Evolutionary conservation across 2,888 invertebrate genomes (phyloP).

Genomic region (Bombyx huttoni): DNA sequence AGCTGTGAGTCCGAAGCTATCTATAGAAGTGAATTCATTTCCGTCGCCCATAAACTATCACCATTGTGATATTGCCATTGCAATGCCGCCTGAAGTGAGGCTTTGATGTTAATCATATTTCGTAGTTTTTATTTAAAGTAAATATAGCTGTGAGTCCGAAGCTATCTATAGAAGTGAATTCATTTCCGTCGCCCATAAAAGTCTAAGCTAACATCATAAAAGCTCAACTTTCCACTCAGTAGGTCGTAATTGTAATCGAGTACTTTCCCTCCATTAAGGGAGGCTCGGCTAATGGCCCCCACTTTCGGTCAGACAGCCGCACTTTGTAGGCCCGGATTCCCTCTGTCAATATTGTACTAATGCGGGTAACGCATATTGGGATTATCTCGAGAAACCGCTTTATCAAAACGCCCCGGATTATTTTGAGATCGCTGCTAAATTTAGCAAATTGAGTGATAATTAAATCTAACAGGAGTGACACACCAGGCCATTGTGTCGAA

Average conservation of each 20-base stretch:
- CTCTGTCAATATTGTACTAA: slow-evolving; percentile 20
- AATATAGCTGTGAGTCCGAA: too few species aligned
- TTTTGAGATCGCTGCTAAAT: background rate
- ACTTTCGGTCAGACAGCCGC: slow-evolving; percentile 14
- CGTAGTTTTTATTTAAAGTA: too few species aligned
- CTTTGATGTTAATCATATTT: too few species aligned
- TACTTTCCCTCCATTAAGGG: slow-evolving; percentile 49
- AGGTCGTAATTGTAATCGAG: slow-evolving; percentile 46
- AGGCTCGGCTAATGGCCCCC: slow-evolving; percentile 17
- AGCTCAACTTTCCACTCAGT: slow-evolving; percentile 43
- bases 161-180: too few species aligned
- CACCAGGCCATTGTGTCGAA: background rate
- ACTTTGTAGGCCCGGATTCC: slow-evolving; percentile 15
- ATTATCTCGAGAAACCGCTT: background rate
- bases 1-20: too few species aligned
- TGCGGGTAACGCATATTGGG: slow-evolving; percentile 3
- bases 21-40: too few species aligned
- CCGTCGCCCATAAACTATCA: too few species aligned
- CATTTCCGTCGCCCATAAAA: background rate
- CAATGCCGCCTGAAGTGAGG: too few species aligned
- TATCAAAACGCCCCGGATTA: background rate
- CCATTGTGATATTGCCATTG: too few species aligned
- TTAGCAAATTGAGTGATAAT: background rate
- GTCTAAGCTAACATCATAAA: slow-evolving; percentile 22
- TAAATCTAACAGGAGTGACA: background rate